Percentiles rank a stretch among this genome's conserved stretches.
phyloP scores from a whole-genome alignment of 2,888 invertebrate species.

The Elysia crispata region DNA sequence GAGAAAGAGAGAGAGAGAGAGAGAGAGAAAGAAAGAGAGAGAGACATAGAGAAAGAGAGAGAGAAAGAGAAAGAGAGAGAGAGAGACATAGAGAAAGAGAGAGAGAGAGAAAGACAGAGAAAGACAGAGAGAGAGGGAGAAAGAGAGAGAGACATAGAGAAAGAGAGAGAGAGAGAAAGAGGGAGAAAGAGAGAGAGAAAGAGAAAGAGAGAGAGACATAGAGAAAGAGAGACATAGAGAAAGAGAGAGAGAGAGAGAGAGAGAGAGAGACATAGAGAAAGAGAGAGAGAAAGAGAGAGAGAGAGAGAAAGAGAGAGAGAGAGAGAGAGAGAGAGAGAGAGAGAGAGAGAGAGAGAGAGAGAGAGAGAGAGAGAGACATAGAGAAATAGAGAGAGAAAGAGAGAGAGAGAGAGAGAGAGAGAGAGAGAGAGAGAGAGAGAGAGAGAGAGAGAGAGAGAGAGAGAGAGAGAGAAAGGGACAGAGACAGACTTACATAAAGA shows the following conservation, averaged over 20 bases:
- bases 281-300: too few relatives aligned
- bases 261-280: too few relatives aligned
- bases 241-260: neutral
- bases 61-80: neutral
- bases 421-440: too few relatives aligned
- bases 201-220: neutral
- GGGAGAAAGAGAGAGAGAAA: neutral
- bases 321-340: too few relatives aligned
- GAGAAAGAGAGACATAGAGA: neutral
- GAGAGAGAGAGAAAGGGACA: too few relatives aligned
- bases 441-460: too few relatives aligned
- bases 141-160: conserved; percentile 20
- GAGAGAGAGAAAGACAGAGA: conserved; percentile 6
- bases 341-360: too few relatives aligned
- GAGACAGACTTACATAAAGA: too few relatives aligned
- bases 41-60: conserved; percentile 23
- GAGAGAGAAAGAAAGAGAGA: conserved; percentile 11
- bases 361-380: too few relatives aligned
- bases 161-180: neutral
- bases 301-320: too few relatives aligned
- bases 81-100: neutral
- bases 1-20: too few relatives aligned
- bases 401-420: neutral
- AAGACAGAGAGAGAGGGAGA: conserved; percentile 24
- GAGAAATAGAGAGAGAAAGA: neutral